phyloP scores from a whole-genome alignment of 1,140 invertebrate genomes.

The Plectrocnemia conspersa region DNA sequence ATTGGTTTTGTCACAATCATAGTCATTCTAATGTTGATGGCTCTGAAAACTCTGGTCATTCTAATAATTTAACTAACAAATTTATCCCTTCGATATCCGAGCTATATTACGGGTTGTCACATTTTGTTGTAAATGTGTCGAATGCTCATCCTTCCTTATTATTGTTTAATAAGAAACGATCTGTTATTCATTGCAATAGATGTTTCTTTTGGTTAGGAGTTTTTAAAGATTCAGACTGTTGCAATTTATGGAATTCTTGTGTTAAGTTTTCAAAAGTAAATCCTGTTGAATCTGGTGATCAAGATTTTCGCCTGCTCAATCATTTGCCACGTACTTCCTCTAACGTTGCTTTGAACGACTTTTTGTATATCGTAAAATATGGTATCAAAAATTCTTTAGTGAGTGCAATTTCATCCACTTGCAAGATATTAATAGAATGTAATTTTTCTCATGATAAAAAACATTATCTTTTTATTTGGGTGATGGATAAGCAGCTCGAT shows the following conservation, averaged over 20 bases:
- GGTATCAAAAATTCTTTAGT: slow-evolving; percentile 48
- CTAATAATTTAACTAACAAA: slow-evolving; percentile 26
- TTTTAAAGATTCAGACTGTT: slow-evolving; percentile 40
- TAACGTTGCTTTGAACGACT: slow-evolving; percentile 42
- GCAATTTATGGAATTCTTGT: slow-evolving; percentile 49
- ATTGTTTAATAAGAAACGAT: slow-evolving; percentile 45
- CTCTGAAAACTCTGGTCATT: slow-evolving; percentile 35
- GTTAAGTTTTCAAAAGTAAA: slow-evolving; percentile 41
- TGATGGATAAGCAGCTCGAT: slow-evolving; percentile 54
- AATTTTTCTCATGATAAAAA: slow-evolving; percentile 40
- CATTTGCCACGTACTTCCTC: slow-evolving; percentile 5
- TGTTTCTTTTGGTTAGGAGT: slow-evolving; percentile 53
- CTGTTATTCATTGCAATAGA: slow-evolving; percentile 50
- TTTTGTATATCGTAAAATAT: slow-evolving; percentile 48
- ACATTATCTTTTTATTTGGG: slow-evolving; percentile 52
- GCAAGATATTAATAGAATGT: slow-evolving; percentile 49
- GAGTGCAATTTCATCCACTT: slow-evolving; percentile 46
- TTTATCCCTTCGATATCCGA: slow-evolving; percentile 47
- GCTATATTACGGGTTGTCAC: slow-evolving; percentile 51
- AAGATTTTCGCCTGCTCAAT: slow-evolving; percentile 36
- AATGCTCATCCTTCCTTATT: slow-evolving; percentile 43
- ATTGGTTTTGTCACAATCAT: slow-evolving; percentile 55
- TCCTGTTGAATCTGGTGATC: slow-evolving; percentile 35
- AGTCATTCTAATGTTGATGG: too few species aligned
- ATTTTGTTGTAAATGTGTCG: slow-evolving; percentile 45